Conservation (phyloP, 2,113 vertebrate genomes). For the Coptodon rendalli region DNA sequence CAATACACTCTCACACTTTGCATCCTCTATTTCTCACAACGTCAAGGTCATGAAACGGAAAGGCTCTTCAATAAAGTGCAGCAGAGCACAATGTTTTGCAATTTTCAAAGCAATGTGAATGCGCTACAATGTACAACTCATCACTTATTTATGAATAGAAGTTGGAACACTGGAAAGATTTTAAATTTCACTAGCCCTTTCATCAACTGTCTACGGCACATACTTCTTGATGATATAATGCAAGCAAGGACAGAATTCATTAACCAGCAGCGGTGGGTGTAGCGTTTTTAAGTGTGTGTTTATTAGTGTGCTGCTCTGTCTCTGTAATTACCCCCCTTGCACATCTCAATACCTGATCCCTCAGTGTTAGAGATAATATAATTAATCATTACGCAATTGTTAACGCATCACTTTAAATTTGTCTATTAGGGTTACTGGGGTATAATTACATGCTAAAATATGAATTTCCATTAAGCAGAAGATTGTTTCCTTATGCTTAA, state of each 20-base stretch:
- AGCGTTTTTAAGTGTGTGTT: background rate
- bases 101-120: conserved; percentile 57
- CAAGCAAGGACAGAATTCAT: background rate
- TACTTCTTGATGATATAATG: conserved; percentile 11
- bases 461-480: conserved; percentile 18
- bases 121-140: conserved; percentile 36
- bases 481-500: background rate
- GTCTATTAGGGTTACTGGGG: background rate
- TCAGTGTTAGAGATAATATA: background rate
- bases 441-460: conserved; percentile 41
- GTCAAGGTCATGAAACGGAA: conserved; percentile 17
- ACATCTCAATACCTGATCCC: conserved; percentile 23
- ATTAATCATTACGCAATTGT: conserved; percentile 31
- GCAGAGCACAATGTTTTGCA: conserved; percentile 50
- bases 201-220: conserved; percentile 12
- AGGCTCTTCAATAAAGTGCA: conserved; percentile 36
- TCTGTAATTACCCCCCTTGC: background rate
- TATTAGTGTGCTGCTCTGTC: background rate
- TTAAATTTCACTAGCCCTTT: conserved; percentile 50
- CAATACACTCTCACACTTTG: background rate
- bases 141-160: conserved; percentile 55
- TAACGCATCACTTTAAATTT: conserved; percentile 30
- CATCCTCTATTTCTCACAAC: background rate
- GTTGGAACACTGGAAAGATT: conserved; percentile 65
- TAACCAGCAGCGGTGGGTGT: background rate